Percentiles rank a stretch among this genome's conserved stretches.
phyloP scores from a whole-genome alignment of 2,113 vertebrate genomes.

The Psittacara wagleri region DNA sequence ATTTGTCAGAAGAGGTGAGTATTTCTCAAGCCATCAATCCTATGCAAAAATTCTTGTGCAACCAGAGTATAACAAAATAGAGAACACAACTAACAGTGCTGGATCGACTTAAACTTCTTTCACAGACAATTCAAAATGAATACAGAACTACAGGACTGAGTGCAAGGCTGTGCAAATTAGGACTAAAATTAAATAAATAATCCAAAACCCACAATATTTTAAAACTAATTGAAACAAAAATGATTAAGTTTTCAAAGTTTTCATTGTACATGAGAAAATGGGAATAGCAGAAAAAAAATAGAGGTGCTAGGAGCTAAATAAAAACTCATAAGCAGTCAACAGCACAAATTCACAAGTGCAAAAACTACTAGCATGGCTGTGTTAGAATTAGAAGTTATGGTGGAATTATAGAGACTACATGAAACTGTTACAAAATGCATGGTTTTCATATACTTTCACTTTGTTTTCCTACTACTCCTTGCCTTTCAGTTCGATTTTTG shows the following conservation, averaged over 20 bases:
- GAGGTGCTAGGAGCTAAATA: not conserved
- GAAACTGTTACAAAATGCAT: not conserved
- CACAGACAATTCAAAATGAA: not conserved
- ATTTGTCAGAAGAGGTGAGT: not conserved
- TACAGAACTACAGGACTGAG: not conserved
- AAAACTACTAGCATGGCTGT: not conserved
- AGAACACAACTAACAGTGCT: not conserved
- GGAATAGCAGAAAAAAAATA: not conserved
- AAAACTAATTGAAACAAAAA: not conserved
- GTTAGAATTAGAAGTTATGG: not conserved
- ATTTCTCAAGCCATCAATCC: not conserved
- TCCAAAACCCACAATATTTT: not conserved
- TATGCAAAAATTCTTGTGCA: not conserved
- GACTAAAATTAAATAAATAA: not conserved
- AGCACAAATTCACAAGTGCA: not conserved
- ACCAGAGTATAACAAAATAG: not conserved
- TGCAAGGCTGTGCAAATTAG: not conserved
- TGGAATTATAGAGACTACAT: not conserved
- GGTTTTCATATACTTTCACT: not conserved
- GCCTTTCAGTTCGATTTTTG: not conserved
- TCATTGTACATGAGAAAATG: not conserved
- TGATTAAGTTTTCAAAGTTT: not conserved
- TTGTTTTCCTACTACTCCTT: not conserved
- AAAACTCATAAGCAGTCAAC: not conserved
- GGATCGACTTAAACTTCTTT: not conserved